Evolutionary conservation across 2,888 invertebrate species (phyloP).

Genomic region (Choreutis nemorana): DNA sequence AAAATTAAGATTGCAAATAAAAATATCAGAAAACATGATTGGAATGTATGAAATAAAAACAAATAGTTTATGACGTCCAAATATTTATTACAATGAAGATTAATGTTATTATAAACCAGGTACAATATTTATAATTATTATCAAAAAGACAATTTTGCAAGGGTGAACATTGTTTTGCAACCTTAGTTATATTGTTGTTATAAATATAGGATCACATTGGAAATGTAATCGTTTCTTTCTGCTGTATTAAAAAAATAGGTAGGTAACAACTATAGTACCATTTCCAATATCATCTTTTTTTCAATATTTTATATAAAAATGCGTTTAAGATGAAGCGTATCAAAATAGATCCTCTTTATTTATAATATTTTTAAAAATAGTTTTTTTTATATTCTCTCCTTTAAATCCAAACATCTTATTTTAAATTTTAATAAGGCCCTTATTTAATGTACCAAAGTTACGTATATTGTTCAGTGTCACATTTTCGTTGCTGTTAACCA

Average conservation of each 20-base stretch:
- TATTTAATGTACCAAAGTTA: conserved; percentile 51
- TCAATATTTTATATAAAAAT: conserved; percentile 34
- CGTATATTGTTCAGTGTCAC: conserved; percentile 37
- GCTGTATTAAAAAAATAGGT: conserved; percentile 1
- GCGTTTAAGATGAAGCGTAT: conserved; percentile 49
- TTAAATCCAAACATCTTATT: conserved; percentile 31
- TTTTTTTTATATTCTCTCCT: conserved; percentile 30
- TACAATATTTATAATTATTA: conserved; percentile 51
- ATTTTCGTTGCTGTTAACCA: conserved; percentile 37
- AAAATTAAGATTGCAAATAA: too few relatives aligned
- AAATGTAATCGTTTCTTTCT: background rate
- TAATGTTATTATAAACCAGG: conserved; percentile 60
- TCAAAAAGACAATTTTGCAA: conserved; percentile 26
- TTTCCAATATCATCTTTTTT: too few relatives aligned
- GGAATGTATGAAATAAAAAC: too few relatives aligned
- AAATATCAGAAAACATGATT: too few relatives aligned
- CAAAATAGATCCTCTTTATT: conserved; percentile 54
- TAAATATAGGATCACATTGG: too few relatives aligned
- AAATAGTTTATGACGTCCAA: conserved; percentile 33
- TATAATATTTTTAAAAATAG: conserved; percentile 46
- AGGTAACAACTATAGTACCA: too few relatives aligned
- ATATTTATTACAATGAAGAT: conserved; percentile 63
- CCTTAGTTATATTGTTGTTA: too few relatives aligned
- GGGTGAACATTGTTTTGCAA: conserved; percentile 20
- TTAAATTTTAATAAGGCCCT: conserved; percentile 43